Evolutionary conservation across 1,140 invertebrate genomes (phyloP).

Genomic region (Orius insidiosus): DNA sequence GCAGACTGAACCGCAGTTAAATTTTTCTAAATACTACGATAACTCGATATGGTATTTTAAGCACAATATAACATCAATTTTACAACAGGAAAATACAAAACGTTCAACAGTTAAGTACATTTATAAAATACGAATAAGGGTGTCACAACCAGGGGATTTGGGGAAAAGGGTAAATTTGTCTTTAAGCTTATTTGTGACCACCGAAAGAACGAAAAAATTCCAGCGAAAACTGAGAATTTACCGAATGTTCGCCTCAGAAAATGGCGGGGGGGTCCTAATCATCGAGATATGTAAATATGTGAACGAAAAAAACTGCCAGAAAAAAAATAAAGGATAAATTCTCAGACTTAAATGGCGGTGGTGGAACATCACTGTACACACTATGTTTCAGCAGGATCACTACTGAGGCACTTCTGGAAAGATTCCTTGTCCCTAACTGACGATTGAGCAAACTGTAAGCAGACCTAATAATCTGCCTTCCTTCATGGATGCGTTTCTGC

Average conservation of each 20-base stretch:
- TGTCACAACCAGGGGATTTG: conserved; percentile 13
- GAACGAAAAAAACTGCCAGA: too few species aligned
- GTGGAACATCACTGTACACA: conserved; percentile 15
- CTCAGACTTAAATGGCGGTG: conserved; percentile 17
- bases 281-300: too few species aligned
- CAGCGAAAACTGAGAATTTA: too few species aligned
- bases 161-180: too few species aligned
- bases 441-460: conserved; percentile 19
- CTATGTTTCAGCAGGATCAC: conserved; percentile 17
- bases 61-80: conserved; percentile 14
- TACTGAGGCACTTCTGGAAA: conserved; percentile 22
- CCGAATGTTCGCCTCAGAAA: too few species aligned
- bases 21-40: too few species aligned
- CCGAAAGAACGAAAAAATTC: too few species aligned
- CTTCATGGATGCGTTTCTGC: conserved; percentile 36
- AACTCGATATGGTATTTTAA: too few species aligned
- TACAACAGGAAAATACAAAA: conserved; percentile 16
- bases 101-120: conserved; percentile 17
- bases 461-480: conserved; percentile 10
- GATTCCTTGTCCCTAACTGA: conserved; percentile 18
- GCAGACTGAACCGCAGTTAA: too few species aligned
- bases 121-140: conserved; percentile 8
- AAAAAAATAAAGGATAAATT: conserved; percentile 11
- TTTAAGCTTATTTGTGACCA: too few species aligned
- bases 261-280: too few species aligned